phyloP scores from a whole-genome alignment of 2,113 vertebrate genomes.

The Cnemophilus loriae region DNA sequence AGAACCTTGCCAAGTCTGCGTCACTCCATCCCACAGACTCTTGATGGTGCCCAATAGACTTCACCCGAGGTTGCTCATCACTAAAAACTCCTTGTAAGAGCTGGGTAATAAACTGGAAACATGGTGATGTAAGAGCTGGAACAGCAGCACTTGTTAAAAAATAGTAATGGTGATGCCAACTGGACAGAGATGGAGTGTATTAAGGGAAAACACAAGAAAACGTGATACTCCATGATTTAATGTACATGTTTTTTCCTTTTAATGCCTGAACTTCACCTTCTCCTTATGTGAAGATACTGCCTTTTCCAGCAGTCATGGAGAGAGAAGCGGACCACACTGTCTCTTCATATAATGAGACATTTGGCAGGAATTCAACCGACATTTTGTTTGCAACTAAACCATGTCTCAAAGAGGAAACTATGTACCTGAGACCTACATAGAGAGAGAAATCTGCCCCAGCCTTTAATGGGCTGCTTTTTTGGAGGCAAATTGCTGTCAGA shows the following conservation, averaged over 20 bases:
- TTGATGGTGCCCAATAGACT: fast-evolving
- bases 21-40: background rate
- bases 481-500: background rate
- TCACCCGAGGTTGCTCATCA: background rate
- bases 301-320: background rate
- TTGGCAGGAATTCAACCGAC: background rate
- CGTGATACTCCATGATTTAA: background rate
- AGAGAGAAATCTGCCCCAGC: background rate
- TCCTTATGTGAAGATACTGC: background rate
- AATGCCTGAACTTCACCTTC: background rate
- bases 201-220: background rate
- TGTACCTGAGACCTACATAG: background rate
- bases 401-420: background rate
- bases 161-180: background rate
- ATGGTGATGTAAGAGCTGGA: background rate
- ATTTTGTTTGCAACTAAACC: background rate
- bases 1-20: fast-evolving
- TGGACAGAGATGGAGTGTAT: background rate
- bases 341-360: background rate
- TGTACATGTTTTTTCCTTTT: background rate
- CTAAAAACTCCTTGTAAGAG: background rate
- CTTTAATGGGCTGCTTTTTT: background rate
- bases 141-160: background rate
- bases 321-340: background rate
- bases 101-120: background rate